Conservation (phyloP, 2,797 vertebrate species). For the Mormyrops boulengeri region DNA sequence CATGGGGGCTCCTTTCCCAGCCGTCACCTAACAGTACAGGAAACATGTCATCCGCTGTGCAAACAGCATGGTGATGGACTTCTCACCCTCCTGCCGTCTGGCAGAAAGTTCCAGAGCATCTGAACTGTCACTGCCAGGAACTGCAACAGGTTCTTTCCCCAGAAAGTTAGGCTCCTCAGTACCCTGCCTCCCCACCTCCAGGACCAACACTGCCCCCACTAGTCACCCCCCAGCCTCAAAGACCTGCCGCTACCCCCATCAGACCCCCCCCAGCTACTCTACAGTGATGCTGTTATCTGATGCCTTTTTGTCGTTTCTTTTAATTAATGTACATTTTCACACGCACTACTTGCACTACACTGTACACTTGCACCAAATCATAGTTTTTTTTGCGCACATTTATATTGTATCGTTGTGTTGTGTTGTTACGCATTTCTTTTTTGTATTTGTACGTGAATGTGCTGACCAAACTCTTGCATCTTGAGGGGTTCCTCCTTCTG, state of each 20-base stretch:
- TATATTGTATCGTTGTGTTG: background rate
- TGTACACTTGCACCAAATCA: background rate
- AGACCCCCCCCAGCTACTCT: background rate
- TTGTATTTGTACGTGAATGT: background rate
- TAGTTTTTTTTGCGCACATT: background rate
- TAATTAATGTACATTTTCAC: background rate
- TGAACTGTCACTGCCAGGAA: background rate
- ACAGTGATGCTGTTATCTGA: background rate
- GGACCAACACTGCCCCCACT: background rate
- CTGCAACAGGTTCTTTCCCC: background rate
- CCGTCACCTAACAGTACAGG: background rate
- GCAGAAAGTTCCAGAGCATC: background rate
- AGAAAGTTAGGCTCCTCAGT: background rate
- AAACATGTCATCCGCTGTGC: background rate
- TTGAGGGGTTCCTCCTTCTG: background rate
- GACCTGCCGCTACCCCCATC: background rate
- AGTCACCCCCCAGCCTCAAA: background rate
- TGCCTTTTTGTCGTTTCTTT: background rate
- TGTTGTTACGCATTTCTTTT: background rate
- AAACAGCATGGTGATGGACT: background rate
- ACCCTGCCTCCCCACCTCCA: background rate
- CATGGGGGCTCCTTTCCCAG: background rate
- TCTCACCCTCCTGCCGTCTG: background rate
- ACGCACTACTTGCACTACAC: background rate
- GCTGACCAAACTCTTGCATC: background rate